Base-by-base conservation (phyloP, 2,888 invertebrate genomes). In the Eurois occulta region DNA sequence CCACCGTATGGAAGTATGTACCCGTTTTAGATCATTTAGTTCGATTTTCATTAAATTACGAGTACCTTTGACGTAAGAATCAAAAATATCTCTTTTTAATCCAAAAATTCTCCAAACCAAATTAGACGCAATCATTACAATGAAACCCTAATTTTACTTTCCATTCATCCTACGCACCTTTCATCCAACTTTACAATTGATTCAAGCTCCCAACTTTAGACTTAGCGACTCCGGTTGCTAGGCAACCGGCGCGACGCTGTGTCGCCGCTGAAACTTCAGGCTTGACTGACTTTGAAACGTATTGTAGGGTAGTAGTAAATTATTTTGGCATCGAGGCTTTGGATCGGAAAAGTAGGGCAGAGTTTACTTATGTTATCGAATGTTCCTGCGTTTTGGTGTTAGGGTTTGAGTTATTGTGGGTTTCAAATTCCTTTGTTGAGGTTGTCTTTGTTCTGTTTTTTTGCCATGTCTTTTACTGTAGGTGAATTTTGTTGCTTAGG, bases 241-340 rank as follows among this genome's bases (percentile, higher is more conserved):
- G 6, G 87, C 80, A 78, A 87, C 87, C 38, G 60, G 13, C 72
- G 67, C 73, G 86, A 68, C 85, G 69, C 35, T 28, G 67, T 60
- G 85, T 78, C 83, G 86, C 83, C 77, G 43, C 79, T 78, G 43
- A 72, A 75, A 87, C 79, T 72, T 60, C 62, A 75, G 64, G 81
- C 82, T 76, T 75, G 76, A 73, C 60, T 84, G 72, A 77, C 62
- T 80, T 80, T 73, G 73, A 68, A 79, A 77, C 70, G 80, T 83
- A 83, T 75, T 78, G 76, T 74, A 55, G 80, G 80, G 84, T 84
- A 84, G 77, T 75, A 43, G 79, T 64, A 64, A 71, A 86, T 86
- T 82, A 77, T 75, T 87, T 79, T 79, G 78, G 35, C 69, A 66
- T 67, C 46, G 38, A n/a, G 18, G 41, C 55, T 46, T 55, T 81